Evolutionary conservation across 1,140 invertebrate species (phyloP).

Genomic region (Drosophila obscura): DNA sequence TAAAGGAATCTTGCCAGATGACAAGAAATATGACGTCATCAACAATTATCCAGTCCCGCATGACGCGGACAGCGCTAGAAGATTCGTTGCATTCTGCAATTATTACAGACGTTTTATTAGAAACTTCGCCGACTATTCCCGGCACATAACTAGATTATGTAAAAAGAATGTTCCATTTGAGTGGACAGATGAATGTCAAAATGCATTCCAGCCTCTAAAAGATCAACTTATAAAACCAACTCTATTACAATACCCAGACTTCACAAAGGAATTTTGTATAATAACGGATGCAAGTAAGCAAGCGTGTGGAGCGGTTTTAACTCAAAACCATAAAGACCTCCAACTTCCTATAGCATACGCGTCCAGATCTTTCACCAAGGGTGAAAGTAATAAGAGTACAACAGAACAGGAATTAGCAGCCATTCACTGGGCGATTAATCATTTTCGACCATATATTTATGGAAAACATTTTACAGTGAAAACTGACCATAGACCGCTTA

Average conservation of each 20-base stretch:
- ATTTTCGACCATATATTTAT: constrained; percentile 1
- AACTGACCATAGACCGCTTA: constrained; percentile 1
- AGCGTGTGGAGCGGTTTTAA: constrained; percentile 14
- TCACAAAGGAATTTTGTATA: neutral
- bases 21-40: neutral
- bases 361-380: constrained; percentile 9
- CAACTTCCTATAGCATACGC: constrained; percentile 19
- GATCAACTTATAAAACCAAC: neutral
- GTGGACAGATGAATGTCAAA: constrained; percentile 14
- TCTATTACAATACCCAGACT: constrained; percentile 12
- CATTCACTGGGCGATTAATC: constrained; percentile 13
- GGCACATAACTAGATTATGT: constrained; percentile 1
- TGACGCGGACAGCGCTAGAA: neutral
- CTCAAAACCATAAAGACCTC: constrained; percentile 9
- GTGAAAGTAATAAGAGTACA: constrained; percentile 18
- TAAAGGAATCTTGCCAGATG: neutral
- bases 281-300: constrained; percentile 7
- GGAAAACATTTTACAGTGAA: neutral
- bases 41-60: neutral
- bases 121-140: too few species aligned
- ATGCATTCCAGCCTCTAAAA: constrained; percentile 3
- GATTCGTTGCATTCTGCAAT: too few species aligned
- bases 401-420: constrained; percentile 27
- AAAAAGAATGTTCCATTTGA: constrained; percentile 8
- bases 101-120: too few species aligned